phyloP scores from a whole-genome alignment of 1,140 invertebrate genomes.

The Nylanderia fulva region DNA sequence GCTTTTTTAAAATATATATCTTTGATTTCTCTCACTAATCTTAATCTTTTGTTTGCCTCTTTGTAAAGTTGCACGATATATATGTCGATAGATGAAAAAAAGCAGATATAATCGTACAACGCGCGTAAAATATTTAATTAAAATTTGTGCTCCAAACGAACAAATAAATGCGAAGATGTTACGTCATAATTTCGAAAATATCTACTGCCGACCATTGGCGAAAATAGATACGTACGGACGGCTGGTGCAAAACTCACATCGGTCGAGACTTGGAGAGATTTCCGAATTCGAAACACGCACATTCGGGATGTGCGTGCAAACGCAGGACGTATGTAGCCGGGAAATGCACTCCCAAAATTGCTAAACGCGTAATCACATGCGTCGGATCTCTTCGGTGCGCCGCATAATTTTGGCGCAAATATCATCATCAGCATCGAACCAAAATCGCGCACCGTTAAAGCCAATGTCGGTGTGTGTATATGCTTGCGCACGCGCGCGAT shows the following conservation, averaged over 20 bases:
- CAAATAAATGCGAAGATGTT: background rate
- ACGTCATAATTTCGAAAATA: background rate
- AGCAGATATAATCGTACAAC: background rate
- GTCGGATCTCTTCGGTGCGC: conserved; percentile 15
- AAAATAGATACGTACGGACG: background rate
- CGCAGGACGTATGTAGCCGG: background rate
- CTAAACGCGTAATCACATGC: conserved; percentile 27
- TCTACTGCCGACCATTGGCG: background rate
- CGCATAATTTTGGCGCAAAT: conserved; percentile 51
- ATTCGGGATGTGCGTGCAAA: background rate
- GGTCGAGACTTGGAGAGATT: background rate
- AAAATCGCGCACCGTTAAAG: conserved; percentile 26
- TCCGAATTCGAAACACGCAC: background rate
- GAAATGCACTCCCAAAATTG: conserved; percentile 14
- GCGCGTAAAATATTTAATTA: background rate
- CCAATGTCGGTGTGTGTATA: background rate
- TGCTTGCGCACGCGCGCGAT: background rate
- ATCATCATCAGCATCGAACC: conserved; percentile 45
- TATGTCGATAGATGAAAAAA: background rate
- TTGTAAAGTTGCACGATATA: background rate
- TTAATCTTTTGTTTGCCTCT: background rate
- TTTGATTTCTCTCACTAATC: background rate
- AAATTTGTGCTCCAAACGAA: background rate
- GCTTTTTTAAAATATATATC: background rate
- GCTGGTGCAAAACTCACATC: background rate